phyloP scores from a whole-genome alignment of 30 jellyfish, hydroid and myxozoan genomes.

The Pseudorhiza aurosa region DNA sequence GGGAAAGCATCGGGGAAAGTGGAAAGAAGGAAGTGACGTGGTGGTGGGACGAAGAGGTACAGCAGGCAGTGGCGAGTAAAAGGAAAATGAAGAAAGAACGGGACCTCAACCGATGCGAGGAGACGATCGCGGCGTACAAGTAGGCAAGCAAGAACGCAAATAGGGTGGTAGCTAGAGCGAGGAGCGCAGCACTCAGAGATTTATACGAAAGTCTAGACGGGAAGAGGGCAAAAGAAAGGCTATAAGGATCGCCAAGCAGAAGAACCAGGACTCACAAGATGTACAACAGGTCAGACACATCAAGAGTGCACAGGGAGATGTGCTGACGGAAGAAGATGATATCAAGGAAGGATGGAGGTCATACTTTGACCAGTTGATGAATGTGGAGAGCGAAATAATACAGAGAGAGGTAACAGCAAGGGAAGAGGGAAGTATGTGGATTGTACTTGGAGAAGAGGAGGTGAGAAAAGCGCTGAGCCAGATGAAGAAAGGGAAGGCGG shows the following conservation, averaged over 20 bases:
- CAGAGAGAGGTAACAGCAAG: not conserved
- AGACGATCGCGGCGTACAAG: slow-evolving; percentile 7
- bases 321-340: slow-evolving; percentile 21
- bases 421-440: not conserved
- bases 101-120: not conserved
- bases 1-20: no score
- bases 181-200: not conserved
- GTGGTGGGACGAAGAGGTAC: slow-evolving; percentile 34
- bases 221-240: slow-evolving; percentile 3
- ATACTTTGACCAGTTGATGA: slow-evolving; percentile 28
- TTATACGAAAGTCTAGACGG: slow-evolving; percentile 11
- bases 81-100: not conserved
- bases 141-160: slow-evolving; percentile 8
- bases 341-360: slow-evolving; percentile 27
- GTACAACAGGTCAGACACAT: slow-evolving; percentile 3
- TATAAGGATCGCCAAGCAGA: slow-evolving; percentile 36
- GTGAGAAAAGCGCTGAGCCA: slow-evolving; percentile 31
- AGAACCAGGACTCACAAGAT: slow-evolving; percentile 22
- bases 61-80: slow-evolving; percentile 6
- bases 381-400: slow-evolving; percentile 29
- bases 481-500: slow-evolving; percentile 49
- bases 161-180: slow-evolving; percentile 28
- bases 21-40: slow-evolving; percentile 11
- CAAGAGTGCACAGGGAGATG: slow-evolving; percentile 8
- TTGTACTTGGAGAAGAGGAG: slow-evolving; percentile 3